phyloP scores from a whole-genome alignment of 1,140 invertebrate genomes.

The Thaumetopoea pityocampa region DNA sequence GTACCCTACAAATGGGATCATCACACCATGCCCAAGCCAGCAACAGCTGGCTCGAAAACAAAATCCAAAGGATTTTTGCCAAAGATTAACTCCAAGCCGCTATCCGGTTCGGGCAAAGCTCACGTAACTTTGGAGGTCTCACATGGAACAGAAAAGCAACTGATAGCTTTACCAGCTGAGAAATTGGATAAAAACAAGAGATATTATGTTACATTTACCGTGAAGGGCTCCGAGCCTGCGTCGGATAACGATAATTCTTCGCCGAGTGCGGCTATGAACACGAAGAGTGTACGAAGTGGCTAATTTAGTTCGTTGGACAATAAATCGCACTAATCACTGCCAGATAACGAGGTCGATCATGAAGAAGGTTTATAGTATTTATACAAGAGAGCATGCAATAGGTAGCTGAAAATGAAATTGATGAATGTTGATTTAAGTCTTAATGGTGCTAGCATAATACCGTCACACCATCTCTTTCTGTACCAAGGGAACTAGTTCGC shows the following conservation, averaged over 20 bases:
- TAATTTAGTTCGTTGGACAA: constrained; percentile 18
- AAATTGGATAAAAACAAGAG: constrained; percentile 90
- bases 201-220: constrained; percentile 93
- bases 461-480: no score
- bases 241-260: constrained; percentile 66
- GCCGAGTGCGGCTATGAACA: constrained; percentile 30
- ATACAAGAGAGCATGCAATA: no score
- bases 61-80: constrained; percentile 77
- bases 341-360: constrained; percentile 1
- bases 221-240: constrained; percentile 80
- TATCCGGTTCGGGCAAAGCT: constrained; percentile 49
- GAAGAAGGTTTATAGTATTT: background rate
- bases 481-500: no score
- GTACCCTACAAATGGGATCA: constrained; percentile 83
- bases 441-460: no score
- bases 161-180: constrained; percentile 90
- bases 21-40: constrained; percentile 83
- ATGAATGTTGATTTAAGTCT: no score
- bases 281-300: constrained; percentile 41
- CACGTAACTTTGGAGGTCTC: constrained; percentile 85
- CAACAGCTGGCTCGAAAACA: constrained; percentile 44
- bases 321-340: constrained; percentile 18
- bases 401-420: no score
- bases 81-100: constrained; percentile 76
- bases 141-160: constrained; percentile 87